Evolutionary conservation across 1,140 invertebrate genomes (phyloP), one percentile per base, ranked within the genome.

Genomic region (Sitobion miscanthi): DNA sequence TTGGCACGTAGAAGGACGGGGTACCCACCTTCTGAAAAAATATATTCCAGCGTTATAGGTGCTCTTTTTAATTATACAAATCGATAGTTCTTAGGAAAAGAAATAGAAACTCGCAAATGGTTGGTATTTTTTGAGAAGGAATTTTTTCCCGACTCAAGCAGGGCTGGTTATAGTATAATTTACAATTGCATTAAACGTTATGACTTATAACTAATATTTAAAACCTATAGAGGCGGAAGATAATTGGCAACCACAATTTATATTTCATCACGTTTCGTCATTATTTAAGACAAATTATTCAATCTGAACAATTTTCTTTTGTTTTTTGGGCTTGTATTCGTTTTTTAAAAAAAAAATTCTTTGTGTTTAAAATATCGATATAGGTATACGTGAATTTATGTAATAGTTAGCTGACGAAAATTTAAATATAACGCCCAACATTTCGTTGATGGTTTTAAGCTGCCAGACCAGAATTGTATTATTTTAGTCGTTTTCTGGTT

Each of bases 211-310:
- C 62, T n/a, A 5, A 5, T 77, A 77, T 77, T 77, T 77, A 77
- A 1, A 77, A 2, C n/a, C 1, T n/a, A n/a, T 1, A 17, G 6
- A 0, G 5, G 30, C 14, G 11, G 3, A n/a, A 30, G 30, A n/a
- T 69, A 69, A 5, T 14, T 69, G 30, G 25, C 30, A 4, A 69
- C 20, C 57, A 62, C 14, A 69, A 14, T 30, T 38, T 11, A 30
- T 11, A 62, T 25, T 14, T 69, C 62, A 69, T 11, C 30, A n/a
- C 30, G 14, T 69, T 11, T n/a, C 62, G 1, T n/a, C 30, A n/a
- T 69, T n/a, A 69, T n/a, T 69, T 1, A 69, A 17, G 62, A 17
- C 62, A 14, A 69, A n/a, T n/a, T 17, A n/a, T 69, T 69, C n/a
- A 69, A 69, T 69, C 30, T 0, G 1, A n/a, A 69, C 62, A 42